Base-by-base conservation (phyloP, 2,888 invertebrate species). In the Caenorhabditis sp. region DNA sequence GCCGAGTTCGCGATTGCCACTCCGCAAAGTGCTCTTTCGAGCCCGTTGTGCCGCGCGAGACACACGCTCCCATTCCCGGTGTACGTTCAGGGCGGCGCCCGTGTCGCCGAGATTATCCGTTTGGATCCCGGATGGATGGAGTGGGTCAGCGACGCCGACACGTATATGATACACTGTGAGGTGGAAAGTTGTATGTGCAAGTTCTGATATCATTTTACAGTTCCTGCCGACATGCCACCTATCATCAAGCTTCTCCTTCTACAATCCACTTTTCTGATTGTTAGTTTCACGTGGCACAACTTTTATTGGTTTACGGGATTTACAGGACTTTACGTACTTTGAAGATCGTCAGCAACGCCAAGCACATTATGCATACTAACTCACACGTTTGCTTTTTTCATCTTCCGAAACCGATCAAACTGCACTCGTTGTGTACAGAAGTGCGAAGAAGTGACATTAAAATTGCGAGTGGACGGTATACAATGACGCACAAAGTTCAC, bases 261-360 rank as follows among this genome's bases (percentile, higher is more conserved):
- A 8, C 55, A 55, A 17, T 45, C 74, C 2, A 52, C 52, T 1
- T 66, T 74, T 32, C 61, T 74, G 26, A 59, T 66, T 26, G n/a
- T n/a, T n/a, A n/a, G n/a, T n/a, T n/a, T n/a, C n/a, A n/a, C n/a
- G n/a, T n/a, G n/a, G n/a, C n/a, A n/a, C n/a, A n/a, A n/a, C n/a
- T n/a, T n/a, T n/a, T n/a, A n/a, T n/a, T n/a, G n/a, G n/a, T n/a
- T n/a, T n/a, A n/a, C n/a, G n/a, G n/a, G n/a, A n/a, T n/a, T n/a
- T n/a, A n/a, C n/a, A n/a, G n/a, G 74, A 74, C 30, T 74, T 74
- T 32, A 53, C 48, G 8, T 74, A 59, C 32, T 74, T 74, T 20
- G 66, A 74, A 32, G 72, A 73, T 37, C 45, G 55, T 2, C 35
- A 46, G 35, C 52, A 41, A n/a, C 5, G 5, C n/a, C n/a, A n/a